Evolutionary conservation across 1,140 invertebrate genomes (phyloP).

Genomic region (Cylas formicarius): DNA sequence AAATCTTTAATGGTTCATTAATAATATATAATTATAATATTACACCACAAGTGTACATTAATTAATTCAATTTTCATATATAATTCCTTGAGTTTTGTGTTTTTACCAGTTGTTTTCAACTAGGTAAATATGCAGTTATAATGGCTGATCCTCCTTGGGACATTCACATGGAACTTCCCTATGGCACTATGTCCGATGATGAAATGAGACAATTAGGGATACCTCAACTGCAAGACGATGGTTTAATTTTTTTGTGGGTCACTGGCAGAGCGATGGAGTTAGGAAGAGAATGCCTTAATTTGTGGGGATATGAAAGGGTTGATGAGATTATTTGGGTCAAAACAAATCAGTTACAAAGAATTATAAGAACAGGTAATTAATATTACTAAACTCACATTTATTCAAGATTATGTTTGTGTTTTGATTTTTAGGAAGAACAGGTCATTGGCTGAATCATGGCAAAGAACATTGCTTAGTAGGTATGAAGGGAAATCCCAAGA

Average conservation of each 20-base stretch:
- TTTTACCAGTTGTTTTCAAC: no score
- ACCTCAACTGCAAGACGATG: conserved; percentile 86
- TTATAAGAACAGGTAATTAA: conserved; percentile 92
- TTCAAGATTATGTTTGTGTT: background rate
- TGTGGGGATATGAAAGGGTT: conserved; percentile 93
- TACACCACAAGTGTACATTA: no score
- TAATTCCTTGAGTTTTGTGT: no score
- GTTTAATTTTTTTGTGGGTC: conserved; percentile 95
- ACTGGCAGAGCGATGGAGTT: conserved; percentile 97
- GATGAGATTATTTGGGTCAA: conserved; percentile 99
- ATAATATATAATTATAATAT: no score
- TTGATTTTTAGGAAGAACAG: conserved; percentile 16
- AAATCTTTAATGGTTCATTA: no score
- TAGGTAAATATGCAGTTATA: conserved; percentile 89
- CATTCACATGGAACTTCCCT: conserved; percentile 97
- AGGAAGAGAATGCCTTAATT: conserved; percentile 82
- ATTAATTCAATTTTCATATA: no score
- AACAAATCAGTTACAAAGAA: conserved; percentile 94
- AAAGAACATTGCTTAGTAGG: conserved; percentile 97
- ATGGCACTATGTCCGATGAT: conserved; percentile 98
- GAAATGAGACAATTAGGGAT: conserved; percentile 95
- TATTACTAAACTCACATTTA: conserved; percentile 69
- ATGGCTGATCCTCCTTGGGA: conserved; percentile 98
- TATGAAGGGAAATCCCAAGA: conserved; percentile 89
- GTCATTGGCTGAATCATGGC: conserved; percentile 98